phyloP scores from a whole-genome alignment of 2,797 vertebrate genomes.

The Chlorospingus semifuscus region DNA sequence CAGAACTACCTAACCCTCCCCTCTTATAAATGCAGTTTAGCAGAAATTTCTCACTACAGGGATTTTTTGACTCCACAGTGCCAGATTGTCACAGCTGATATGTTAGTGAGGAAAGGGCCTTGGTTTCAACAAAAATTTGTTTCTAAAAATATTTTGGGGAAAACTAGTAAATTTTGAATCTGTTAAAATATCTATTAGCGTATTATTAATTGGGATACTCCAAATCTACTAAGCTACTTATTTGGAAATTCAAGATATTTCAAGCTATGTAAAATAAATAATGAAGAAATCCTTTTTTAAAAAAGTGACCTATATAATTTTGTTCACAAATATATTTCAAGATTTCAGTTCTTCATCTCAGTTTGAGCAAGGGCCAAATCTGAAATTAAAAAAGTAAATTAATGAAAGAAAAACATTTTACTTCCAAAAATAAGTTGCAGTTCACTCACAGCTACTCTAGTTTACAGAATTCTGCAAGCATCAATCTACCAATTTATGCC shows the following conservation, averaged over 20 bases:
- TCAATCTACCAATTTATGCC: not conserved
- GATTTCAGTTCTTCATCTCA: not conserved
- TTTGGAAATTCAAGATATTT: not conserved
- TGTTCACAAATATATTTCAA: not conserved
- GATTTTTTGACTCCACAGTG: not conserved
- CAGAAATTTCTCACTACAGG: not conserved
- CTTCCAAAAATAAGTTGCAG: not conserved
- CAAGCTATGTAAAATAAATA: not conserved
- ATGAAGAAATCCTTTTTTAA: not conserved
- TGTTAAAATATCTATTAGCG: not conserved
- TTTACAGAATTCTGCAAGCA: not conserved
- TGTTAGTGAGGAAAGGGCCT: not conserved
- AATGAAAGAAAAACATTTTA: not conserved
- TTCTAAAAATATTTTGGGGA: not conserved
- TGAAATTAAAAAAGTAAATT: not conserved
- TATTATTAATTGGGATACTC: not conserved
- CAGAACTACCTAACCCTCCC: not conserved
- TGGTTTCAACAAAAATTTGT: not conserved
- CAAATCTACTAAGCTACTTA: not conserved
- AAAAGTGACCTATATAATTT: not conserved
- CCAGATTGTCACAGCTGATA: not conserved
- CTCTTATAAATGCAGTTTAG: not conserved
- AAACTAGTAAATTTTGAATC: not conserved
- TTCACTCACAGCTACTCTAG: not conserved
- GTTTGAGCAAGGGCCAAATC: not conserved